Conservation (phyloP, 2,113 vertebrate species). For the Aleadryas rufinucha region DNA sequence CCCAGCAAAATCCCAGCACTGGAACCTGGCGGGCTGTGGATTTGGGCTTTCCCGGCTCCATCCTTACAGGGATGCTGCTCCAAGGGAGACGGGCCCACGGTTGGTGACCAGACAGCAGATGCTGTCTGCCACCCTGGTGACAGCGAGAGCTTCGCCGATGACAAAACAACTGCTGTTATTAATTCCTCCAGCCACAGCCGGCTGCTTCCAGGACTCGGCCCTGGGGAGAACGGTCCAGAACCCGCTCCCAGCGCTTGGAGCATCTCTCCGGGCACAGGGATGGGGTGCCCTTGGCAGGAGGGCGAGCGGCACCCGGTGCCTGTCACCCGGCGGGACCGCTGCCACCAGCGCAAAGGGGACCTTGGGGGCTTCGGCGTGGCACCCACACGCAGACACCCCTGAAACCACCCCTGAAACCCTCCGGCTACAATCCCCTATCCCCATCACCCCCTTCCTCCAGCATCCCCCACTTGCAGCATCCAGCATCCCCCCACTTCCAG, state of each 20-base stretch:
- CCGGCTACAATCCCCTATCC: accelerated
- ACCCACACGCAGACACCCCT: not conserved
- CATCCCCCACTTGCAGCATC: not conserved
- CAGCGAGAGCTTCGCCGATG: not conserved
- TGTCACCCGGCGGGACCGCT: not conserved
- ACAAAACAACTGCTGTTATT: not conserved
- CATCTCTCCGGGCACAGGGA: not conserved
- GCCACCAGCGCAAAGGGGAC: not conserved
- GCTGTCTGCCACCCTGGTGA: conserved; percentile 4
- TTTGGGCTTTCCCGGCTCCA: not conserved
- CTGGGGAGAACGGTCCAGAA: accelerated
- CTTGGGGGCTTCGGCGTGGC: accelerated
- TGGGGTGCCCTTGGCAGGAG: not conserved
- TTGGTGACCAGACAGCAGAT: not conserved
- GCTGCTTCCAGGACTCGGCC: not conserved
- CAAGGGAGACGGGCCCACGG: not conserved
- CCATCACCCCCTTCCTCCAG: not conserved
- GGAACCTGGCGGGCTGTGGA: accelerated
- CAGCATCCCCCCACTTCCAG: not conserved
- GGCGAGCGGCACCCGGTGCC: not conserved
- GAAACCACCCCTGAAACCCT: not conserved
- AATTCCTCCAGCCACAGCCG: not conserved
- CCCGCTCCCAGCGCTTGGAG: not conserved
- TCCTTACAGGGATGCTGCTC: not conserved
- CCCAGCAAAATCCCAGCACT: accelerated